Evolutionary conservation across 2,888 invertebrate genomes (phyloP), one percentile per base, ranked within the genome.

Genomic region (Amphipyra tragopoginis): DNA sequence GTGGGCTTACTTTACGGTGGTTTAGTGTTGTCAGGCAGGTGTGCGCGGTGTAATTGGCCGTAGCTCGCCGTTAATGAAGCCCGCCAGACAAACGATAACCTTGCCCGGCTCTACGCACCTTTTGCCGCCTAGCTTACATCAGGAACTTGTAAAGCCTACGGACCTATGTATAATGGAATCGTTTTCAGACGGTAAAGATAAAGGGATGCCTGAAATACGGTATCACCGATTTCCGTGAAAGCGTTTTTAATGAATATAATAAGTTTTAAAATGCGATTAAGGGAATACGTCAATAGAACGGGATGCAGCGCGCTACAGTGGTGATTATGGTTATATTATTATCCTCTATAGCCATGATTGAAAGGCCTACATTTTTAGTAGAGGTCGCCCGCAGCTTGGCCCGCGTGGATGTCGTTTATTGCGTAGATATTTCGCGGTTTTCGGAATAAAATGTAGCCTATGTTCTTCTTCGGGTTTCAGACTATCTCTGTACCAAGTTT

Each of bases 51-150:
- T 56, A 53, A 56, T 43, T 50, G 56, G 45, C 42, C 40, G 43
- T 14, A 38, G 56, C 43, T 57, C 43, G 62, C 51, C 54, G 48
- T 45, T 75, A 69, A 55, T 75, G 63, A 75, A 62, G 62, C 47
- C 15, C 44, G 51, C 29, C 40, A 10, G 43, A 34, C 66, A 14
- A 13, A 42, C 43, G 68, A 59, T 73, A 68, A 69, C 68, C 68
- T 51, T 47, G 44, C 39, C 15, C 13, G 9, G n/a, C 36, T 14
- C 26, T 13, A 36, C 64, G 65, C 65, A 49, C 29, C 44, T 15
- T 21, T 13, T n/a, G 47, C 55, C 53, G 40, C 43, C 52, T 52
- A 5, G 15, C 39, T 29, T 3, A 9, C 21, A 43, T 33, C 10
- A 33, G 33, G 14, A 33, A 43, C 43, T 11, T 5, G 43, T 43